Evolutionary conservation across 2,888 invertebrate genomes (phyloP).

Genomic region (Adelphocoris suturalis): DNA sequence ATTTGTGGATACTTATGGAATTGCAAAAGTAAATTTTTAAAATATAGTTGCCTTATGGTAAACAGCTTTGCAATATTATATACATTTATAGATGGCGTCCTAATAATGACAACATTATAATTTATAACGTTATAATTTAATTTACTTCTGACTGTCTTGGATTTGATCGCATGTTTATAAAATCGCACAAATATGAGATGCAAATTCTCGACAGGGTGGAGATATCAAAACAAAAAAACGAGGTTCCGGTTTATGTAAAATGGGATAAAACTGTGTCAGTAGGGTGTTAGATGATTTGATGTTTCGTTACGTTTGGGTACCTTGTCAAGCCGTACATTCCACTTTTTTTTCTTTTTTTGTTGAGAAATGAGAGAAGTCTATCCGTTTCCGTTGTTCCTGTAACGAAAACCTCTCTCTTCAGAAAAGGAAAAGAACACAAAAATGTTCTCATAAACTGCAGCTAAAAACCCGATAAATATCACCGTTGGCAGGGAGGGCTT

Average conservation of each 20-base stretch:
- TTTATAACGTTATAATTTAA: too few species aligned
- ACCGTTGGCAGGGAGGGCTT: constrained; percentile 23
- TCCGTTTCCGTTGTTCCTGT: not conserved
- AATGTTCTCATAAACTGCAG: constrained; percentile 61
- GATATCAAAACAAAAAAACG: not conserved
- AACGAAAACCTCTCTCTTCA: not conserved
- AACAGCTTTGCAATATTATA: too few species aligned
- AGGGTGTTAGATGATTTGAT: not conserved
- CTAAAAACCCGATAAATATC: constrained; percentile 50
- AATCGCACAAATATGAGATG: too few species aligned
- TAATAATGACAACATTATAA: too few species aligned
- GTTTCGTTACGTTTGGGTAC: not conserved
- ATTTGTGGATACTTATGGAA: too few species aligned
- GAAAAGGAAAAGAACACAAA: not conserved
- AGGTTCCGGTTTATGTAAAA: not conserved
- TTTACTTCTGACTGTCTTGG: too few species aligned
- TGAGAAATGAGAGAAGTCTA: not conserved
- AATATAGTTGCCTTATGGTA: too few species aligned
- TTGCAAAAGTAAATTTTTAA: too few species aligned
- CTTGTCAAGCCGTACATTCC: not conserved
- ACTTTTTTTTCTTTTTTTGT: not conserved
- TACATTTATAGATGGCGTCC: too few species aligned
- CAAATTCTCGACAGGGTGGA: too few species aligned
- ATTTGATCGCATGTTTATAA: too few species aligned
- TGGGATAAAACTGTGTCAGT: not conserved